Evolutionary conservation across 1,140 invertebrate genomes (phyloP), one percentile per base, ranked within the genome.

Genomic region (Bombus waltoni): DNA sequence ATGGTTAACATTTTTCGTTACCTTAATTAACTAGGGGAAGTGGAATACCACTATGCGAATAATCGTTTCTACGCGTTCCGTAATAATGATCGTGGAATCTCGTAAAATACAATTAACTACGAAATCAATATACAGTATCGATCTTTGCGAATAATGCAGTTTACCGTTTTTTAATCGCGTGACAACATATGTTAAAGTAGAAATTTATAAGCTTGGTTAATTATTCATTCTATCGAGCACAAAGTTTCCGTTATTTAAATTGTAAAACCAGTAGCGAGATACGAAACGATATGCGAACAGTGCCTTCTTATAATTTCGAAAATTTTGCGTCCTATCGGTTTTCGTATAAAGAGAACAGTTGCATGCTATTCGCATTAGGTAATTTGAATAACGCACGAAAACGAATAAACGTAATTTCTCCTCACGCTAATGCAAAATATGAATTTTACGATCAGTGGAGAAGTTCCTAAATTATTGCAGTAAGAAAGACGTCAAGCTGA

Each of bases 401-500:
- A 11, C 6, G 3, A 22, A 68, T 22, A 22, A 70, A 40, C 22
- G 5, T 38, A 42, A n/a, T 15, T 2, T 11, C 18, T 42, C 13
- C 25, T 35, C 25, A 4, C 13, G 28, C 18, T 15, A 18, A 25
- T 38, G 28, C 1, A 15, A 76, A 59, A 76, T 76, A 59, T 38
- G 42, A 73, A 44, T 73, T 53, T 53, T 9, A 44, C 22, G 32
- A 42, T 32, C 28, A 8, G 32, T 4, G n/a, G 8, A 1, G 10
- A 53, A 18, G 25, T 11, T 53, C 6, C 6, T 40, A 28, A 81
- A 25, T n/a, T 57, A 81, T 81, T 5, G 53, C 47, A 28, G n/a
- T 40, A 38, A 81, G 53, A n/a, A 73, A 81, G 70, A 81, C n/a
- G 59, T 75, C 59, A 83, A 65, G 59, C 42, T 28, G 53, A 83